Base-by-base conservation (phyloP, 2,888 invertebrate species). In the Poecilus cupreus region DNA sequence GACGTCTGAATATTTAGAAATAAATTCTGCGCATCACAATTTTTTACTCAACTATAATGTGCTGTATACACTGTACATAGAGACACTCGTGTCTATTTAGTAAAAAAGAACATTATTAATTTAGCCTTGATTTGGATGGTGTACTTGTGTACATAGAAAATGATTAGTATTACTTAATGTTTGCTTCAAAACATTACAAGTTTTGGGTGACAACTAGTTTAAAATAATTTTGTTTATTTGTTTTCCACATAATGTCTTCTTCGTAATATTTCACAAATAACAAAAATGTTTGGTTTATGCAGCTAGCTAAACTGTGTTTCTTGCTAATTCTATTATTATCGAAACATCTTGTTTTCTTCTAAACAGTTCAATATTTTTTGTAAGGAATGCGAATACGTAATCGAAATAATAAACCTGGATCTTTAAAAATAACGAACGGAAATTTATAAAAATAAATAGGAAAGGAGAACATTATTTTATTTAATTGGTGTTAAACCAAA, bases 11-110 rank as follows among this genome's bases (percentile, higher is more conserved):
- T 43, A 13, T 43, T 43, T 26, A 32, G 60, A 60, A 24, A 60
- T 20, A 20, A 37, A 75, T 76, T 54, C 43, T 76, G 76, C 76
- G 76, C 76, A 76, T 54, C 76, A 76, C 20, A 72, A 60, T 49
- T 72, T 72, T 72, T 46, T 46, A 22, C 72, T 10, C 18, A 46
- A 72, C 68, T n/a, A 49, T n/a, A 24, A 72, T 70, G 46, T 72
- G 72, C 49, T 72, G 13, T 70, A 22, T 70, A 70, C 43, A 43
- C 20, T 10, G 54, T 18, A 54, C 13, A 11, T 10, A 68, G 18
- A 68, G 46, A 16, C 13, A 46, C 46, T 20, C 49, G 24, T 72
- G 72, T 72, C 16, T 46, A 8, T 26, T 8, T 49, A 13, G 49
- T 5, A 49, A 43, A 57, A 72, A 72, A 37, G 43, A 22, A n/a